Evolutionary conservation across 2,113 vertebrate species (phyloP).

Genomic region (Heteronetta atricapilla): DNA sequence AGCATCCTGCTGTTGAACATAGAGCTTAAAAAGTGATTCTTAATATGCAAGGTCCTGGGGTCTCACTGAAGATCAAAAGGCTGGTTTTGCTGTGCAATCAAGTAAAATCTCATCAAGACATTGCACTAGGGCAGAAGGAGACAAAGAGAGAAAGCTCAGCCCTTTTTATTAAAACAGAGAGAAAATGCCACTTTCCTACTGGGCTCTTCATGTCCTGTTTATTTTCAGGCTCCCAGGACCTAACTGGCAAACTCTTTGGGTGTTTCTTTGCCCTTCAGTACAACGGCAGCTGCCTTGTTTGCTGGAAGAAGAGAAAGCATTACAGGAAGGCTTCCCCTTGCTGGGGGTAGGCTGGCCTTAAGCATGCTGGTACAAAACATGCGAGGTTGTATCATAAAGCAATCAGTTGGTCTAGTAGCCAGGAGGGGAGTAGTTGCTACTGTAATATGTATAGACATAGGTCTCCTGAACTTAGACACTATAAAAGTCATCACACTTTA

Average conservation of each 20-base stretch:
- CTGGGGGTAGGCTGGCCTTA: neutral
- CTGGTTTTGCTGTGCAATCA: neutral
- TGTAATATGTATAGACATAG: neutral
- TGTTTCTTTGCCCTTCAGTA: neutral
- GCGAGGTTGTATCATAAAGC: neutral
- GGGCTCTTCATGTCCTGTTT: neutral
- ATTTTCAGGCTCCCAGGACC: neutral
- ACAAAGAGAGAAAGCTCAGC: neutral
- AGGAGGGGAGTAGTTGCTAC: neutral
- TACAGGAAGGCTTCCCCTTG: neutral
- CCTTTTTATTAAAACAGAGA: neutral
- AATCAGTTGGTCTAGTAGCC: neutral
- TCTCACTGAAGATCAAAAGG: neutral
- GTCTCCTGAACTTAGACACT: neutral
- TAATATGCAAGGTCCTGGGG: neutral
- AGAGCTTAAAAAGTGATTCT: neutral
- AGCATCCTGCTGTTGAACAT: neutral
- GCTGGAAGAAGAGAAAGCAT: neutral
- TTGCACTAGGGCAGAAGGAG: neutral
- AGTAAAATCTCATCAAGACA: neutral
- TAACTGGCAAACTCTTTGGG: neutral
- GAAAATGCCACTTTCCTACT: neutral
- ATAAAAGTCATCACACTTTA: neutral
- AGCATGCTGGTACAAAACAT: neutral
- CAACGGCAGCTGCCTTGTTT: neutral